Evolutionary conservation across 1,140 invertebrate genomes (phyloP), one percentile per base, ranked within the genome.

Genomic region (Pseudachorutes palmiensis): DNA sequence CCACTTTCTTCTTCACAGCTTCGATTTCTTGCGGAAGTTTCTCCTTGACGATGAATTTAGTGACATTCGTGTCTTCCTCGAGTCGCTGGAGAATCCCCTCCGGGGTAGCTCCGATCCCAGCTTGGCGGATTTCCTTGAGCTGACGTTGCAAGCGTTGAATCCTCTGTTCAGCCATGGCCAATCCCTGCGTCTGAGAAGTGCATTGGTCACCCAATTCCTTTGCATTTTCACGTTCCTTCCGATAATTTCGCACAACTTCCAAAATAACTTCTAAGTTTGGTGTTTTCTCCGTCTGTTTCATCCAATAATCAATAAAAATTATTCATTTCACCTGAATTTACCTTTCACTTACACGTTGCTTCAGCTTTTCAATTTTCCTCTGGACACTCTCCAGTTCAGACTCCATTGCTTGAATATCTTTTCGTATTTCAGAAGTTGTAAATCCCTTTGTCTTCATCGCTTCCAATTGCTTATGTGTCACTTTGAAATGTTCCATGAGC

Each of bases 351-450:
- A 82, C 82, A 79, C 86, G 86, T 74, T 83, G 81, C 64, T 86
- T 83, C 22, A 88, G 80, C 71, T 87, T 81, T 73, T 90, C 88
- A 69, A 91, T 86, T 65, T 89, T 82, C 72, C 85, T 84, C 65
- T 80, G 72, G 16, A 87, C 79, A 73, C 89, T 86, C 75, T 92
- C 89, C 76, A 87, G 88, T 77, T 94, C 91, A 31, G 88, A 86
- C 72, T 91, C 89, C 89, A 94, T 92, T 41, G 89, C 85, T 74
- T 85, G 83, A 12, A 92, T 86, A 75, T 92, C 90, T 71, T 86
- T 85, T 48, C 86, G 83, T 41, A 89, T 81, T 78, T 89, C 87
- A 3, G 75, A 68, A 2, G 82, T 83, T 28, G 81, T 83, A 73
- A 81, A 81, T 0, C 83, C 80, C 71, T 81, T 83, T 68, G 81